Evolutionary conservation across 2,888 invertebrate species (phyloP), one percentile per base, ranked within the genome.

Genomic region (Ophonus ardosiacus): DNA sequence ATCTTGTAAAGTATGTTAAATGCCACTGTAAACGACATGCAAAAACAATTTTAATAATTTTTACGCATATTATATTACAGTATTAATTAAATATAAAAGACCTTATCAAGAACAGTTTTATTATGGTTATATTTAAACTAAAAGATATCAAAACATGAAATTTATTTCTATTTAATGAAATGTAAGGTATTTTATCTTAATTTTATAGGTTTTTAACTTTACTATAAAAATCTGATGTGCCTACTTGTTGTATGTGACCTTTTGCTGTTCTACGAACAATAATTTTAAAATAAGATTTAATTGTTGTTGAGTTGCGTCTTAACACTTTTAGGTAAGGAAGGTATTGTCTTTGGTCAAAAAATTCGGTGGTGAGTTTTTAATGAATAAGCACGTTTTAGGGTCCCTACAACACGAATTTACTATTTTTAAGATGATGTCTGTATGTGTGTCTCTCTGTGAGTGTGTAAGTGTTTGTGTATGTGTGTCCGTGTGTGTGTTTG

Each of bases 121-220:
- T 51, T 51, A 51, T 51, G 7, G 59, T 7, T 17, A 24, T 68
- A 68, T 68, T 68, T 68, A 21, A 31, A 38, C 68, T 7, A 31
- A 63, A 63, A 68, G 68, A 68, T 68, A 68, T 68, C 68, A 40
- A 68, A 68, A 31, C 68, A 68, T 31, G 68, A 68, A 68, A 68
- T 68, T 68, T 68, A 68, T 68, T 68, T 68, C 24, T 31, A 68
- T 68, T 68, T 68, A 68, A 68, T 68, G 31, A 68, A 68, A 31
- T 68, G 31, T 68, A 38, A 40, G 38, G 38, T 68, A 38, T 63
- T 24, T 51, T 8, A 51, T 51, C 43, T 51, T 8, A 51, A 51
- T 51, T 51, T 51, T 10, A 51, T 51, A 51, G 43, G 10, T 51
- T 51, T 51, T 51, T 8, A 51, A 51, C 13, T 51, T 51, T 51